These are phyloP conservation scores for Idaea aversata DNA, from an alignment of 2,888 invertebrate species.

Conservation along the genomic window DNA sequence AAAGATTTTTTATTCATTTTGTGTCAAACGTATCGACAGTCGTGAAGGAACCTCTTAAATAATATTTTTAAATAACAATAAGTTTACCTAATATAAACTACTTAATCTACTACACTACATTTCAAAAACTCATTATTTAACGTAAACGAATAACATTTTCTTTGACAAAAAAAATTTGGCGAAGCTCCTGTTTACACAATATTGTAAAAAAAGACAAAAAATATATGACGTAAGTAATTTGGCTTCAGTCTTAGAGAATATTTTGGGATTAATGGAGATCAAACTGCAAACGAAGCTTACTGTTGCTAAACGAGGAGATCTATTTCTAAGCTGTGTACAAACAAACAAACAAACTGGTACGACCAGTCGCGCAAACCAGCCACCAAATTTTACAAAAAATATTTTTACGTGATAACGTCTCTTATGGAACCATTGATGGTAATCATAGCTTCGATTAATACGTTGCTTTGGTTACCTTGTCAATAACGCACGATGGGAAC, in stretches of 20 bases:
- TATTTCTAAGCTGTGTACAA: constrained; percentile 9
- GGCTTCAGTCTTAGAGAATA: constrained; percentile 52
- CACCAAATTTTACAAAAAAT: neutral
- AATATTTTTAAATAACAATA: neutral
- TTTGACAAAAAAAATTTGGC: constrained; percentile 20
- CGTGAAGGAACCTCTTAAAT: neutral
- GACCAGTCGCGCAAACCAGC: neutral
- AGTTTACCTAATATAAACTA: neutral
- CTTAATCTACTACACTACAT: neutral
- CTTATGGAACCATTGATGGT: no score
- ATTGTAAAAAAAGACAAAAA: constrained; percentile 12
- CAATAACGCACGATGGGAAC: no score
- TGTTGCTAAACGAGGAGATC: constrained; percentile 20
- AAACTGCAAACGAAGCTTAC: constrained; percentile 41
- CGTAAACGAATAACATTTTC: constrained; percentile 18
- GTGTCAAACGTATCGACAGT: neutral
- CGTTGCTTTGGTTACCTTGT: no score
- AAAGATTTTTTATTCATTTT: neutral
- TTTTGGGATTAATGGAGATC: constrained; percentile 68
- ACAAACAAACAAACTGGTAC: constrained; percentile 15
- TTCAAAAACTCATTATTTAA: constrained; percentile 4
- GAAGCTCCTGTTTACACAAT: constrained; percentile 15
- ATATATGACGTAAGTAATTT: constrained; percentile 26
- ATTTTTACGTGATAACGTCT: no score
- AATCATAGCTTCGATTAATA: no score